phyloP scores from a whole-genome alignment of 92 coral and sea anemone species.

The Heteractis magnifica region DNA sequence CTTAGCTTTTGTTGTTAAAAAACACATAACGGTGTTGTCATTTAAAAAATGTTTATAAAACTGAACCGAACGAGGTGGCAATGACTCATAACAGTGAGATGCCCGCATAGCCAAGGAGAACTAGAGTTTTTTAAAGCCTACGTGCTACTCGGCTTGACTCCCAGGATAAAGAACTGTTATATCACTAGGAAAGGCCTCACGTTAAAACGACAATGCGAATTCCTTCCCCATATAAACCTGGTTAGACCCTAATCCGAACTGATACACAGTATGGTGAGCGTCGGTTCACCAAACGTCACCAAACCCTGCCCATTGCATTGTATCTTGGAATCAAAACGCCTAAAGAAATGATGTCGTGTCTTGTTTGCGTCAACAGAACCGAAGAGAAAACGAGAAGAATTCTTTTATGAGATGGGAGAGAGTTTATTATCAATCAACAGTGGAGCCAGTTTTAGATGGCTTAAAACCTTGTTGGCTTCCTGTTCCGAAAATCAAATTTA shows the following conservation, averaged over 20 bases:
- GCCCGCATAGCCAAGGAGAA: too few species aligned
- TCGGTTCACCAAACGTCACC: background rate
- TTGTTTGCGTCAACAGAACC: background rate
- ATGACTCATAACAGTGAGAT: too few species aligned
- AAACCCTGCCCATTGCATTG: background rate
- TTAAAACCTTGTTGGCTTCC: background rate
- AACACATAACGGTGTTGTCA: background rate
- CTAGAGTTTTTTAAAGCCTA: too few species aligned
- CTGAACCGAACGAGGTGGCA: background rate
- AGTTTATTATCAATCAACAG: background rate
- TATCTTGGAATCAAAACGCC: background rate
- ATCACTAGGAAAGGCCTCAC: background rate
- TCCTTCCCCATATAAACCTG: background rate
- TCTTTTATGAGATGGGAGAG: background rate
- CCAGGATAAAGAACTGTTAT: background rate
- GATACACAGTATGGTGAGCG: background rate
- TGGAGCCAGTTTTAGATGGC: background rate
- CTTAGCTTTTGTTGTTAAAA: too few species aligned
- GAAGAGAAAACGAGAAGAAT: background rate
- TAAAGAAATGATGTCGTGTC: background rate
- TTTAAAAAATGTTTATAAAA: background rate
- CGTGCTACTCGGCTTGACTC: background rate
- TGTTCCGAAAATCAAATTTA: background rate
- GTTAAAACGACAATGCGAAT: background rate
- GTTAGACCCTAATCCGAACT: background rate